Evolutionary conservation across 1,140 invertebrate species (phyloP).

Genomic region (Drosophila mayri): DNA sequence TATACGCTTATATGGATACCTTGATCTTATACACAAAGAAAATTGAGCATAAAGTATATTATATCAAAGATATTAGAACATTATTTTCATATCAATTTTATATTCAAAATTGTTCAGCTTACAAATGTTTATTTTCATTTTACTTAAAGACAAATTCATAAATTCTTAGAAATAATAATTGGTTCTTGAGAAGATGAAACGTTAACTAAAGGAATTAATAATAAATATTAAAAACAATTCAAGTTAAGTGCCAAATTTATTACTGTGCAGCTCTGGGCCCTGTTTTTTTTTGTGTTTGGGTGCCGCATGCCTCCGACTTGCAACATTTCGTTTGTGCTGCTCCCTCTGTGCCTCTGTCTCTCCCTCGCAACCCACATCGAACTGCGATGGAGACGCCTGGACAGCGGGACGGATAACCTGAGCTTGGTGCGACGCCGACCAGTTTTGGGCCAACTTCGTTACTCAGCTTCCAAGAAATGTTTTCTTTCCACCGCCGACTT

Average conservation of each 20-base stretch:
- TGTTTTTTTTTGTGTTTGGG: slow-evolving; percentile 39
- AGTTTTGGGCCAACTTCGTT: slow-evolving; percentile 47
- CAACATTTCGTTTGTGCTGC: slow-evolving; percentile 58
- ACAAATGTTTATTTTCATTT: not conserved
- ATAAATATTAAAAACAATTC: too few species aligned
- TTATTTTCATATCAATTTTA: not conserved
- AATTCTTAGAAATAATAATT: too few species aligned
- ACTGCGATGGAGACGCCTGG: slow-evolving; percentile 5
- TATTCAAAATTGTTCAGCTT: not conserved
- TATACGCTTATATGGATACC: slow-evolving; percentile 64
- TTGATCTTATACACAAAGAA: slow-evolving; percentile 11
- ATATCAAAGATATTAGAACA: not conserved
- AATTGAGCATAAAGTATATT: not conserved
- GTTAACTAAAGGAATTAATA: not conserved
- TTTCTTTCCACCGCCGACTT: slow-evolving; percentile 40
- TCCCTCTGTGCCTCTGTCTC: not conserved
- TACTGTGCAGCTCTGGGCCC: slow-evolving; percentile 1
- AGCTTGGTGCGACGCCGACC: slow-evolving; percentile 32
- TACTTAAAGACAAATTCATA: not conserved
- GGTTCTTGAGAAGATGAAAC: not conserved
- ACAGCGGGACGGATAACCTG: slow-evolving; percentile 17
- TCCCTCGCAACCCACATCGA: slow-evolving; percentile 11
- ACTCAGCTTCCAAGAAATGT: slow-evolving; percentile 70
- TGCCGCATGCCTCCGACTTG: slow-evolving; percentile 59
- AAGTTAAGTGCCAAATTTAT: not conserved